Conservation (phyloP, 2,888 invertebrate genomes). For the Catocala sponsa region DNA sequence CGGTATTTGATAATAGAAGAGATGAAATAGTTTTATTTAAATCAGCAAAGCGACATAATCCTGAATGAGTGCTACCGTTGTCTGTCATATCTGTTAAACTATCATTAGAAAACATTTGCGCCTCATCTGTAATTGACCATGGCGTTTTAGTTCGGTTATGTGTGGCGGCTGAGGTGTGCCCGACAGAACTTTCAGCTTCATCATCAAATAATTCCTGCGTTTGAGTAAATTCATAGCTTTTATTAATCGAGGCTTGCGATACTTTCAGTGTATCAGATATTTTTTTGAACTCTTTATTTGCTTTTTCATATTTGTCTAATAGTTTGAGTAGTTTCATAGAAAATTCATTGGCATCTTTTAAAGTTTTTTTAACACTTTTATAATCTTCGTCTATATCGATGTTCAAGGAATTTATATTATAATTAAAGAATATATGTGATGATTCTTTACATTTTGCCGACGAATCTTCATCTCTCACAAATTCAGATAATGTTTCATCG, state of each 20-base stretch:
- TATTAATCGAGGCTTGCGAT: constrained; percentile 30
- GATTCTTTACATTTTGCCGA: constrained; percentile 1
- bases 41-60: neutral
- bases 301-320: constrained; percentile 66
- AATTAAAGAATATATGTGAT: constrained; percentile 2
- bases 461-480: neutral
- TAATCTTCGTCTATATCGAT: constrained; percentile 42
- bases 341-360: constrained; percentile 60
- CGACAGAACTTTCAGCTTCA: neutral
- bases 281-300: constrained; percentile 65
- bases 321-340: constrained; percentile 57
- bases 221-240: constrained; percentile 9
- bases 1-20: constrained; percentile 1
- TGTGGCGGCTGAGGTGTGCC: neutral
- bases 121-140: neutral
- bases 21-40: neutral
- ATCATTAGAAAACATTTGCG: constrained; percentile 3
- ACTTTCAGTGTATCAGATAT: constrained; percentile 54
- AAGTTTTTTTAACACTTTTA: constrained; percentile 53
- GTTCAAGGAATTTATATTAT: constrained; percentile 11
- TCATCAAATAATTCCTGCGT: constrained; percentile 1
- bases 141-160: neutral
- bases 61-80: neutral
- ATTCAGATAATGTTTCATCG: neutral
- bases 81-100: neutral